Evolutionary conservation across 2,113 vertebrate genomes (phyloP).

Genomic region (Hepsetus odoe): DNA sequence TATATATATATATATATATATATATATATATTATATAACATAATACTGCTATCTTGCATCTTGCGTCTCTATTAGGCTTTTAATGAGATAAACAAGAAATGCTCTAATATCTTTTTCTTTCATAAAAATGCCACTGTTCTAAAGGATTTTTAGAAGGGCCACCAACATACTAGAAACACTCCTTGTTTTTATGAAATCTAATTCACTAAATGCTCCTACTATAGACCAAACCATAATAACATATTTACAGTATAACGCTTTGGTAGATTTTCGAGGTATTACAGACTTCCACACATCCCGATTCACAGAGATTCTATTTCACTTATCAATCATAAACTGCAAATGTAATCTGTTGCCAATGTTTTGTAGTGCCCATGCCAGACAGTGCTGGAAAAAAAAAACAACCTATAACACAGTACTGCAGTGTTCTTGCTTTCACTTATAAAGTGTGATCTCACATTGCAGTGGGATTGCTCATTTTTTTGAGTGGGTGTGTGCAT

Average conservation of each 20-base stretch:
- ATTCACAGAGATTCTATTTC: conserved; percentile 1
- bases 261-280: neutral
- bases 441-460: neutral
- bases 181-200: conserved; percentile 17
- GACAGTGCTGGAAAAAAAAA: neutral
- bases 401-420: neutral
- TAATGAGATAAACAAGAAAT: neutral
- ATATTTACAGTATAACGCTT: neutral
- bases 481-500: neutral
- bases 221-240: neutral
- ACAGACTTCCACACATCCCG: neutral
- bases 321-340: neutral
- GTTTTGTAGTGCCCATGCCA: neutral
- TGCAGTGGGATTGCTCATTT: conserved; percentile 1
- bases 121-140: neutral
- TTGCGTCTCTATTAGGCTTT: neutral
- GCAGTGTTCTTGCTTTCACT: neutral
- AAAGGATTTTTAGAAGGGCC: neutral
- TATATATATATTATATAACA: no score
- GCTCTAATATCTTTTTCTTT: neutral
- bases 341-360: neutral
- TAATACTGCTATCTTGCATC: neutral
- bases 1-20: no score
- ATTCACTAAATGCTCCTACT: conserved; percentile 10
- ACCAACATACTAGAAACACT: neutral